phyloP scores from a whole-genome alignment of 2,113 vertebrate genomes.

The Pseudopodoces humilis region DNA sequence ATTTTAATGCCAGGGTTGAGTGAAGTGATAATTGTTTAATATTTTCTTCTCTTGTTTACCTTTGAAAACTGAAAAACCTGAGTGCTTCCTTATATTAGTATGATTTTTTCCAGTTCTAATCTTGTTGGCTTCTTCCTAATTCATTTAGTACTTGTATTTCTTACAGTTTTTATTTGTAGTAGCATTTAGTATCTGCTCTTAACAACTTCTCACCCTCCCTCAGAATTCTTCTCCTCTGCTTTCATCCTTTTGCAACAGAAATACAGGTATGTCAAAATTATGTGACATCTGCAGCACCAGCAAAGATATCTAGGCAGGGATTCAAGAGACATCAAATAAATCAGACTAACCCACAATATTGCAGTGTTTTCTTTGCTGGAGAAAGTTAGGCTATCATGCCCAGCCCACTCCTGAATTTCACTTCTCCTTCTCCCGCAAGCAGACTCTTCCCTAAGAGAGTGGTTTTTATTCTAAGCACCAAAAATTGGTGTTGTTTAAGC shows the following conservation, averaged over 20 bases:
- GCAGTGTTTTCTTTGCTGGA: background rate
- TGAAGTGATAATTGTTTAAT: background rate
- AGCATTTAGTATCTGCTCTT: background rate
- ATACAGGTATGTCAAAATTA: background rate
- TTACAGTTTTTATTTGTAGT: background rate
- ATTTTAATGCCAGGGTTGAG: background rate
- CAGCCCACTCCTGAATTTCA: background rate
- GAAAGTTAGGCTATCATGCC: background rate
- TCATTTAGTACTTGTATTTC: background rate
- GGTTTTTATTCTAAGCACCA: background rate
- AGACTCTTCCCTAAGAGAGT: background rate
- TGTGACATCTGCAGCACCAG: background rate
- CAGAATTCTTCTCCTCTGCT: background rate
- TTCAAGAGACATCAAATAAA: background rate
- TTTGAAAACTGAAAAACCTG: background rate
- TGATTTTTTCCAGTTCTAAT: background rate
- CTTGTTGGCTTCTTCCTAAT: background rate
- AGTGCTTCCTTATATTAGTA: background rate
- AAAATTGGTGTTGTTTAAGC: background rate
- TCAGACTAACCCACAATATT: background rate
- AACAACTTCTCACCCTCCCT: background rate
- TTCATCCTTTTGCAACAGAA: background rate
- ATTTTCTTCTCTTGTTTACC: background rate
- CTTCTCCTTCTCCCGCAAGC: background rate
- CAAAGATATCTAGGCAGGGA: background rate